Evolutionary conservation across 2,888 invertebrate species (phyloP).

Genomic region (Lordiphosa andalusiaca): DNA sequence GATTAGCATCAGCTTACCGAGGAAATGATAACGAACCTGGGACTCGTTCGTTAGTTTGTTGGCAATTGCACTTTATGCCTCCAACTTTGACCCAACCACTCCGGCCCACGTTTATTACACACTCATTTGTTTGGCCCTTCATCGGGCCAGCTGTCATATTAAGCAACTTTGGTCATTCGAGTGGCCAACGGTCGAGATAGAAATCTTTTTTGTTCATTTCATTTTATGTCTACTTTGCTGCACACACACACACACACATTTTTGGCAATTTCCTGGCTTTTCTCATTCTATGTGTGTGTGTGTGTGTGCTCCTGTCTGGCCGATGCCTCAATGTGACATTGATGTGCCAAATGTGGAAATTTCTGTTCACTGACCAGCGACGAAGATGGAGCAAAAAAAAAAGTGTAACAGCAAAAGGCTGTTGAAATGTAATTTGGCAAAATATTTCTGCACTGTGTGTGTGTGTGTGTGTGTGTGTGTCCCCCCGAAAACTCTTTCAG

Average conservation of each 20-base stretch:
- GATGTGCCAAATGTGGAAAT: conserved; percentile 74
- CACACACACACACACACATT: conserved; percentile 27
- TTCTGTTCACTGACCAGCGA: conserved; percentile 48
- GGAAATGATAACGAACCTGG: conserved; percentile 53
- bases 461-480: conserved; percentile 40
- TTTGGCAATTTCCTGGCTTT: conserved; percentile 66
- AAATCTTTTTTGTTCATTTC: conserved; percentile 74
- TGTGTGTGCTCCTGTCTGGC: conserved; percentile 37
- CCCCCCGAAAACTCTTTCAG: conserved; percentile 28
- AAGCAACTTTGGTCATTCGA: conserved; percentile 68
- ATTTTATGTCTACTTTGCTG: conserved; percentile 65
- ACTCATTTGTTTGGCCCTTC: conserved; percentile 61
- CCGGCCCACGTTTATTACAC: conserved; percentile 63
- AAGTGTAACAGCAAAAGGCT: conserved; percentile 54
- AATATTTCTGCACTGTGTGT: conserved; percentile 60
- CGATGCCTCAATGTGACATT: conserved; percentile 75
- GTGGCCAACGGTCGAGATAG: conserved; percentile 57
- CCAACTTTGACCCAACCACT: conserved; percentile 48
- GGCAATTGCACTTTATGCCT: conserved; percentile 63
- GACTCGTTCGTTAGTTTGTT: conserved; percentile 32
- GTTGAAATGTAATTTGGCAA: conserved; percentile 74
- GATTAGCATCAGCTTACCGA: conserved; percentile 64
- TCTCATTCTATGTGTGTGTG: conserved; percentile 10
- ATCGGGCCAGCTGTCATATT: conserved; percentile 59
- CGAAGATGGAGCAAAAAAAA: conserved; percentile 11